These are phyloP conservation scores for Otis tarda DNA, from an alignment of 2,113 vertebrate species.

Conservation along the genomic window DNA sequence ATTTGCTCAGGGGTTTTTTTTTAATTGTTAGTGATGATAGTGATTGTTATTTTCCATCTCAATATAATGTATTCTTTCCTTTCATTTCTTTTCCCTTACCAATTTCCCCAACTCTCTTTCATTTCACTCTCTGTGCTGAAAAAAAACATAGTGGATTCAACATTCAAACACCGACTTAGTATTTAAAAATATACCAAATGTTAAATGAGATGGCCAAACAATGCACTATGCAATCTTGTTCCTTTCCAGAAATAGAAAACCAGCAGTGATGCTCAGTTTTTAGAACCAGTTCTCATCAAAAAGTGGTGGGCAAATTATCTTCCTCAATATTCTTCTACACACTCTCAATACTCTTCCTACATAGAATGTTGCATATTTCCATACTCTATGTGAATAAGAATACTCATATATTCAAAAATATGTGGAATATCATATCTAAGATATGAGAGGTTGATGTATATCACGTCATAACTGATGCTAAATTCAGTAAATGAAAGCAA, in stretches of 20 bases:
- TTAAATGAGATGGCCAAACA: background rate
- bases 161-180: background rate
- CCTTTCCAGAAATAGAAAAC: background rate
- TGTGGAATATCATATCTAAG: background rate
- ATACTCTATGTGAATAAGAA: background rate
- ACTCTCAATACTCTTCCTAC: background rate
- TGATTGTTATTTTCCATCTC: background rate
- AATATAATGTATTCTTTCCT: background rate
- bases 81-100: background rate
- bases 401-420: background rate
- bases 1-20: background rate
- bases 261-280: background rate
- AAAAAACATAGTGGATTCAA: background rate
- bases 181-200: background rate
- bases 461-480: background rate
- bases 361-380: background rate
- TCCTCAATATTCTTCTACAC: background rate
- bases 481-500: background rate
- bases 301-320: background rate
- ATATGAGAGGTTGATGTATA: background rate
- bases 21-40: background rate
- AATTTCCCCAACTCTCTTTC: background rate
- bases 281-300: background rate
- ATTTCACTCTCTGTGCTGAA: background rate
- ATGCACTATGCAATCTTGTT: background rate